Evolutionary conservation across 2,888 invertebrate genomes (phyloP).

Genomic region (Pandemis corylana): DNA sequence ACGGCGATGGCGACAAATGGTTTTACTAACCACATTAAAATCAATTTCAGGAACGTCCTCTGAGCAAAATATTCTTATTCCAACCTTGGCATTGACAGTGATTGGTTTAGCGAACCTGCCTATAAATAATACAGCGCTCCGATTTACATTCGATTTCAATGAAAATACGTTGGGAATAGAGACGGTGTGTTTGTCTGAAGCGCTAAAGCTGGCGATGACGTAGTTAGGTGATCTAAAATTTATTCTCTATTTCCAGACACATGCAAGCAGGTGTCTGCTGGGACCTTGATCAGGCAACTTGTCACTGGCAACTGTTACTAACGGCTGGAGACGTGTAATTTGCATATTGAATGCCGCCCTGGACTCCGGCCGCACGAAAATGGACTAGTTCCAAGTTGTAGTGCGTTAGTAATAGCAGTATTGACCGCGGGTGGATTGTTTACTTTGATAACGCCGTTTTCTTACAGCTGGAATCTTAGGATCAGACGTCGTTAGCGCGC

Average conservation of each 20-base stretch:
- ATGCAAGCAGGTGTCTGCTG: slow-evolving; percentile 42
- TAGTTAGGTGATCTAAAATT: slow-evolving; percentile 45
- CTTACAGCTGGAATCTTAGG: not conserved
- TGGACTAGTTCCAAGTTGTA: slow-evolving; percentile 36
- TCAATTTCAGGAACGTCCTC: slow-evolving; percentile 35
- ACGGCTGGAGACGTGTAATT: slow-evolving; percentile 35
- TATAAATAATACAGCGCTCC: slow-evolving; percentile 63
- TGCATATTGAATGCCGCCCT: slow-evolving; percentile 39
- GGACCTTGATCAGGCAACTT: slow-evolving; percentile 38
- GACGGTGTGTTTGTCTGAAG: slow-evolving; percentile 28
- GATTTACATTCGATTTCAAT: slow-evolving; percentile 54
- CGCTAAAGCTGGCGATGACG: slow-evolving; percentile 39
- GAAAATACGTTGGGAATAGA: slow-evolving; percentile 51
- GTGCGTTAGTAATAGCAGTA: slow-evolving; percentile 24
- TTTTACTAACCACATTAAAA: slow-evolving; percentile 19
- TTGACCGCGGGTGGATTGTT: slow-evolving; percentile 12
- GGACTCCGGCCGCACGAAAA: slow-evolving; percentile 16
- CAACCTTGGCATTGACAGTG: slow-evolving; percentile 71
- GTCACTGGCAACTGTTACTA: slow-evolving; percentile 25
- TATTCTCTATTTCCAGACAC: slow-evolving; percentile 43
- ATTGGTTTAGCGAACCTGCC: slow-evolving; percentile 62
- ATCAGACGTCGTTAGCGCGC: not conserved
- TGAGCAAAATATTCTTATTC: slow-evolving; percentile 46
- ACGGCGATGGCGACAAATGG: slow-evolving; percentile 9
- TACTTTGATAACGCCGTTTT: slow-evolving; percentile 23